These are phyloP conservation scores for Acanthopagrus latus DNA, from an alignment of 2,797 vertebrate species.

Conservation along the genomic window DNA sequence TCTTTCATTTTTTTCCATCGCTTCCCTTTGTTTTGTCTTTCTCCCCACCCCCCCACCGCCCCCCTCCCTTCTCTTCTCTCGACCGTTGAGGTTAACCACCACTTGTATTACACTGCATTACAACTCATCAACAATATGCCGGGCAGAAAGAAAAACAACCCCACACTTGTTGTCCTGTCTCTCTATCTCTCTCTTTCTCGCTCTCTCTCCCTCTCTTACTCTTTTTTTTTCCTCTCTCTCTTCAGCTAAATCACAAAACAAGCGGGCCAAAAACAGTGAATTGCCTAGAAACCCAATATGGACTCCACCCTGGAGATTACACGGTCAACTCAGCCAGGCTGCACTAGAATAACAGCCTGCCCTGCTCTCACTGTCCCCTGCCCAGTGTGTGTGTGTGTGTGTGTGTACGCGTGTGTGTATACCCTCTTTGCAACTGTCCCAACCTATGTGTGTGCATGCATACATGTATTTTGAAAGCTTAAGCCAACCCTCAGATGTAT, in stretches of 20 bases:
- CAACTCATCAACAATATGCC: conserved; percentile 79
- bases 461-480: background rate
- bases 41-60: too few species aligned
- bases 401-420: conserved; percentile 38
- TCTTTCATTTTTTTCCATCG: conserved; percentile 17
- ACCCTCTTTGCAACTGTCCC: background rate
- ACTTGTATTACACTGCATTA: conserved; percentile 87
- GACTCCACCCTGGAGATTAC: conserved; percentile 88
- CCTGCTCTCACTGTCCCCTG: conserved; percentile 70
- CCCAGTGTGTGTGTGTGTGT: conserved; percentile 43
- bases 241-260: conserved; percentile 78
- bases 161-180: conserved; percentile 63
- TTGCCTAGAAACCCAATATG: conserved; percentile 84
- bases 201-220: conserved; percentile 47
- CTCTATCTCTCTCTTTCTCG: conserved; percentile 47
- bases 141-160: conserved; percentile 69
- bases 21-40: conserved; percentile 37
- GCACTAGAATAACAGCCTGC: conserved; percentile 84
- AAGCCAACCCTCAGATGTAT: background rate
- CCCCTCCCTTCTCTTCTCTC: conserved; percentile 44
- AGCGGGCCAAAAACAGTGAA: conserved; percentile 74
- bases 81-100: conserved; percentile 85
- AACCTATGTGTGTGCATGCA: background rate
- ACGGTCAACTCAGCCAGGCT: conserved; percentile 78
- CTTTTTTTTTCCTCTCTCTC: conserved; percentile 61